Conservation (phyloP, 1,140 invertebrate genomes). For the Heliconius eleuchia region DNA sequence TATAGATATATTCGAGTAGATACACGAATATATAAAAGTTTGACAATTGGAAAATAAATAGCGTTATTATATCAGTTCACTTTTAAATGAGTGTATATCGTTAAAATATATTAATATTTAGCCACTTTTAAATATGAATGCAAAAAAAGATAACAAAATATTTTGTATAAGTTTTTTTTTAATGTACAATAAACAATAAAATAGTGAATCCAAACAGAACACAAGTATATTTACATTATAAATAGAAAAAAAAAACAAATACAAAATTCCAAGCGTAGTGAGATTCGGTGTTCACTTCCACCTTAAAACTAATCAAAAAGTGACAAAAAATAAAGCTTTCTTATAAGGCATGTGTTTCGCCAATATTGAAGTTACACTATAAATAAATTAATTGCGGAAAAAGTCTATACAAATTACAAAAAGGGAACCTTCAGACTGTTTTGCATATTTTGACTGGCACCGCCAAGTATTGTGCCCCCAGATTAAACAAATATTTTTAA, state of each 20-base stretch:
- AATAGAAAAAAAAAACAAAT: slow-evolving; percentile 10
- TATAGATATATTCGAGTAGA: no score
- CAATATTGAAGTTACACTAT: slow-evolving; percentile 12
- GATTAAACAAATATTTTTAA: no score
- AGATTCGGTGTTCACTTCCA: slow-evolving; percentile 20
- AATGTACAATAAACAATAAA: not conserved
- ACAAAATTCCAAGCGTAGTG: slow-evolving; percentile 25
- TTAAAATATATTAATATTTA: no score
- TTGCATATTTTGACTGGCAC: no score
- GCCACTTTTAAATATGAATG: no score
- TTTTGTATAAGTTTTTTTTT: no score
- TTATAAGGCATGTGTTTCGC: slow-evolving; percentile 27
- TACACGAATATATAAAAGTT: no score
- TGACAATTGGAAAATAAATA: no score
- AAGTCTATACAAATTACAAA: slow-evolving; percentile 13
- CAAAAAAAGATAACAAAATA: no score
- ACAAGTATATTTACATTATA: slow-evolving; percentile 9
- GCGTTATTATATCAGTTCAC: no score
- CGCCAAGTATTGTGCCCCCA: no score
- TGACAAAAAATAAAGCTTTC: slow-evolving; percentile 30
- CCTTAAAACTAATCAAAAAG: slow-evolving; percentile 33
- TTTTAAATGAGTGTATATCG: no score
- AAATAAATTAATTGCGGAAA: slow-evolving; percentile 25
- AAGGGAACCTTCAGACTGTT: slow-evolving; percentile 12
- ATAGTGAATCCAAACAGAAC: slow-evolving; percentile 20